These are phyloP conservation scores for Apis cerana DNA, from an alignment of 1,140 invertebrate genomes.

Conservation along the genomic window DNA sequence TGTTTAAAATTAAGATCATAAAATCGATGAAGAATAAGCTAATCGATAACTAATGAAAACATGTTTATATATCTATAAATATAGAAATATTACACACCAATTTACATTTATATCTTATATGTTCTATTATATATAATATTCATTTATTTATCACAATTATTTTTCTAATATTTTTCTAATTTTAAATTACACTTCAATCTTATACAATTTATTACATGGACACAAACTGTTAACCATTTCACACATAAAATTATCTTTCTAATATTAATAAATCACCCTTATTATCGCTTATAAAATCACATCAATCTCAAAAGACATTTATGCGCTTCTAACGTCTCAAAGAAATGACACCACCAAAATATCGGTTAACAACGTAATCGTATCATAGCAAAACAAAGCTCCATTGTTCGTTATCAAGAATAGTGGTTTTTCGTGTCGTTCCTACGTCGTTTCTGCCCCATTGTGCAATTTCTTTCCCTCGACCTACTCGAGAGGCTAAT, in stretches of 20 bases:
- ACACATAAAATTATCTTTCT: neutral
- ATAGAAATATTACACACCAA: neutral
- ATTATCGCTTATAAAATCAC: neutral
- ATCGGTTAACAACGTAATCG: neutral
- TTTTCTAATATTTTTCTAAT: neutral
- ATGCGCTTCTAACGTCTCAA: no score
- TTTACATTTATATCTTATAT: neutral
- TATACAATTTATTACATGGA: neutral
- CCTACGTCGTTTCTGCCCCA: neutral
- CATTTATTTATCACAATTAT: no score
- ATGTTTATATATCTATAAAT: no score
- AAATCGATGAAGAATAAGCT: no score
- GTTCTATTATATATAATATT: neutral
- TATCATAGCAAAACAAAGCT: neutral
- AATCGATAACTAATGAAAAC: no score
- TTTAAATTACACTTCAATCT: neutral
- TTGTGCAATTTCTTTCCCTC: slow-evolving; percentile 33
- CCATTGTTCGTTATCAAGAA: neutral
- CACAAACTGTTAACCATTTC: neutral
- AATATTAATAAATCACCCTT: neutral
- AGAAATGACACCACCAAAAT: neutral
- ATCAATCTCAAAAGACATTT: neutral
- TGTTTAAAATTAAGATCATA: no score
- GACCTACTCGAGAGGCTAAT: slow-evolving; percentile 17
- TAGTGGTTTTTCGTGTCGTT: slow-evolving; percentile 2